Evolutionary conservation across 1,140 invertebrate genomes (phyloP).

Genomic region (Vanessa tameamea): DNA sequence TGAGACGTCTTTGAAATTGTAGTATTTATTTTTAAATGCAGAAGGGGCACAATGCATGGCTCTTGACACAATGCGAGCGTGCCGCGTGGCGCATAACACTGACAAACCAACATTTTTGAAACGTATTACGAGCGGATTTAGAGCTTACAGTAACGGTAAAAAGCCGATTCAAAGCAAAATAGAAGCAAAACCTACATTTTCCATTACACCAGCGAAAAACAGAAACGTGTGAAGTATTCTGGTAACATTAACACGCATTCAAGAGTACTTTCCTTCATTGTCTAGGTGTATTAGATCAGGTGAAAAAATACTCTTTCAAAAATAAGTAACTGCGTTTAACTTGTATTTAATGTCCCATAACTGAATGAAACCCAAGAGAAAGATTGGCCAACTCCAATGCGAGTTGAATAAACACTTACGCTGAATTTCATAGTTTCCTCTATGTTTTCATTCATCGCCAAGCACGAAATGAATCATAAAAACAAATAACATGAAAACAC

Average conservation of each 20-base stretch:
- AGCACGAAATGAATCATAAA: too few species aligned
- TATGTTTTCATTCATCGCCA: too few species aligned
- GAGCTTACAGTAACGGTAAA: conserved; percentile 16
- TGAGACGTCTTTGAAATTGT: not conserved
- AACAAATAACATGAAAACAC: too few species aligned
- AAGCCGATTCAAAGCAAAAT: conserved; percentile 10
- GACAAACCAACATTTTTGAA: conserved; percentile 2
- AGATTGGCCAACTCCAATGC: too few species aligned
- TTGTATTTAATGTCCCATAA: too few species aligned
- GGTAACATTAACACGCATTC: conserved; percentile 1
- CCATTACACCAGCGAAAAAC: conserved; percentile 10
- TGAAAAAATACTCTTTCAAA: not conserved
- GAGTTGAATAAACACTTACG: too few species aligned
- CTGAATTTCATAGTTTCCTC: too few species aligned
- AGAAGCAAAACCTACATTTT: conserved; percentile 20
- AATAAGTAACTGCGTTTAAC: too few species aligned
- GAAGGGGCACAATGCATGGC: conserved; percentile 7
- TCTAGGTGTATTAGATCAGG: not conserved
- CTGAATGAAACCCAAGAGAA: too few species aligned
- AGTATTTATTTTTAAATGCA: conserved; percentile 9
- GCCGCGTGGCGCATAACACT: not conserved
- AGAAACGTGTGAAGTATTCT: conserved; percentile 22
- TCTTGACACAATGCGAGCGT: conserved; percentile 4
- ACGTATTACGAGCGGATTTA: conserved; percentile 3
- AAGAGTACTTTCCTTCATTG: not conserved